A percentile compares a stretch with the other conserved stretches of the same genome.
phyloP scores from a whole-genome alignment of 2,888 invertebrate genomes.

The Rhagium mordax region DNA sequence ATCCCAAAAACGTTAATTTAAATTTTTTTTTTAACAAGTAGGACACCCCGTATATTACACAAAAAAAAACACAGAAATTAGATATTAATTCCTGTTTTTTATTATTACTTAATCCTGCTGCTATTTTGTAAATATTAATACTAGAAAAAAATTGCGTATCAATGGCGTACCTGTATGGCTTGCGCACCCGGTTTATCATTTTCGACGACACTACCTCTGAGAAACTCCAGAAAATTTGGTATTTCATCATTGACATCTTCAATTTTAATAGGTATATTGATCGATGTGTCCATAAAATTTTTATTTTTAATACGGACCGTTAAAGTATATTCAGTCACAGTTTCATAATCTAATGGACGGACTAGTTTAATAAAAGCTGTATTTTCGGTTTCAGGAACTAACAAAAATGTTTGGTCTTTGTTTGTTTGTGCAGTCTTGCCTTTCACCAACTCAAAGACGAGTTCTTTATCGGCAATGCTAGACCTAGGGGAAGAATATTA shows the following conservation, averaged over 20 bases:
- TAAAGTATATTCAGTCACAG: slow-evolving; percentile 86
- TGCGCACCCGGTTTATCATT: slow-evolving; percentile 87
- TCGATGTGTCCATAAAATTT: slow-evolving; percentile 85
- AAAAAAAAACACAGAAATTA: too few relatives aligned
- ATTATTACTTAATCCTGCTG: too few relatives aligned
- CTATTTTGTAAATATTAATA: too few relatives aligned
- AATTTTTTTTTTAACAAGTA: too few relatives aligned
- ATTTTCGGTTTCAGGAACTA: slow-evolving; percentile 74
- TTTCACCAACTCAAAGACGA: slow-evolving; percentile 85
- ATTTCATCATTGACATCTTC: slow-evolving; percentile 94
- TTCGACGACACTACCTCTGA: slow-evolving; percentile 87
- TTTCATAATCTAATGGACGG: slow-evolving; percentile 87
- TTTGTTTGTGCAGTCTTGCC: slow-evolving; percentile 92
- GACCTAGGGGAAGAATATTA: slow-evolving; percentile 72
- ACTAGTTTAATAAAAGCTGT: slow-evolving; percentile 84
- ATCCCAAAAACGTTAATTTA: too few relatives aligned
- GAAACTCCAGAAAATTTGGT: slow-evolving; percentile 87
- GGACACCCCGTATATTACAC: too few relatives aligned
- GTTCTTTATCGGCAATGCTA: slow-evolving; percentile 82
- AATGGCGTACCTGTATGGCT: slow-evolving; percentile 80
- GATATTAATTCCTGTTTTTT: too few relatives aligned
- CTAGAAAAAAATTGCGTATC: too few relatives aligned
- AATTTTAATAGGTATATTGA: slow-evolving; percentile 83
- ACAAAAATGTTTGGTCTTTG: slow-evolving; percentile 82
- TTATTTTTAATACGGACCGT: slow-evolving; percentile 89